Conservation (phyloP, 2,888 invertebrate species). For the Drosophila merina region DNA sequence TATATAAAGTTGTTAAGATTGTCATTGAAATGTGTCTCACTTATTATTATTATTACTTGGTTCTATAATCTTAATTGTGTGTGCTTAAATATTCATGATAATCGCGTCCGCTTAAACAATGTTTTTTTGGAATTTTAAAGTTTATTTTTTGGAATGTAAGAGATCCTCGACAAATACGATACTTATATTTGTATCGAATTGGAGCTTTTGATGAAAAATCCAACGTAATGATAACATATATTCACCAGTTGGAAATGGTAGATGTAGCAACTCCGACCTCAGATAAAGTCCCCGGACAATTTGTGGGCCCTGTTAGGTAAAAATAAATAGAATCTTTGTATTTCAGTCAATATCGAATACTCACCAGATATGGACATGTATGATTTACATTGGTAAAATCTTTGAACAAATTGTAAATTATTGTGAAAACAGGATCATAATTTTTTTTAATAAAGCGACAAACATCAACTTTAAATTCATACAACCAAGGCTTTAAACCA, state of each 20-base stretch:
- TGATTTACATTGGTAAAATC: background rate
- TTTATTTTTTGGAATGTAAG: no score
- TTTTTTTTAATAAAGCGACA: constrained; percentile 20
- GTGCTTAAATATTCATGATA: no score
- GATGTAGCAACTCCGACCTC: background rate
- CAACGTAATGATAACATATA: constrained; percentile 10
- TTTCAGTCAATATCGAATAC: background rate
- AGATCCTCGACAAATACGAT: no score
- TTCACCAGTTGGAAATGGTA: constrained; percentile 50
- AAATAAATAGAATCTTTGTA: background rate
- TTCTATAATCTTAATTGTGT: no score
- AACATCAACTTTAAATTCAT: constrained; percentile 8
- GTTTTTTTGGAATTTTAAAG: no score
- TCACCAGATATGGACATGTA: constrained; percentile 26
- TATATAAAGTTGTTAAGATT: no score
- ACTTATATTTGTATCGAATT: constrained; percentile 20
- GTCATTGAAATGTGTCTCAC: no score
- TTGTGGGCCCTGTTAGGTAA: constrained; percentile 23
- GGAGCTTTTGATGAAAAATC: background rate
- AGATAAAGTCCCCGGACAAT: constrained; percentile 27
- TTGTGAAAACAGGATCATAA: background rate
- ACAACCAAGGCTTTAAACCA: constrained; percentile 45
- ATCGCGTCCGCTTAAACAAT: no score
- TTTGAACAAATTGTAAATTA: background rate
- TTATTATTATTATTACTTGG: no score